Evolutionary conservation across 2,113 vertebrate species (phyloP), one percentile per base, ranked within the genome.

Genomic region (Catharus minimus): DNA sequence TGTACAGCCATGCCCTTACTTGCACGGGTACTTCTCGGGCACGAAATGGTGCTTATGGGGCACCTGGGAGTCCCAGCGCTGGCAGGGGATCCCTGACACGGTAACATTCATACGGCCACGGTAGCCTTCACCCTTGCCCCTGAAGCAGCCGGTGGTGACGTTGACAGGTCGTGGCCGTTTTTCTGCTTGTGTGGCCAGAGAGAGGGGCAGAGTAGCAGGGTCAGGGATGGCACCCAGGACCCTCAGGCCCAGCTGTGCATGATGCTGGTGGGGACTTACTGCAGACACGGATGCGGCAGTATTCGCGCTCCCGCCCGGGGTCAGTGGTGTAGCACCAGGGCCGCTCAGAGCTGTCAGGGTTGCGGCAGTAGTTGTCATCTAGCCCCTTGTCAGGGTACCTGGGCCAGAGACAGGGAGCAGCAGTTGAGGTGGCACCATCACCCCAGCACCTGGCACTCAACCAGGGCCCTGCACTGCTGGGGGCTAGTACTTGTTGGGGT

Each of bases 261-360:
- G 47, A 26, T 13, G 6, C 20, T 9, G 4, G 44, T 0, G 2
- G 26, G 33, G 23, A 96, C 98, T 97, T 97, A 99, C 98, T 97
- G 95, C 99, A 99, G 93, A 97, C 89, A 26, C 96, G 97, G 89
- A 99, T 98, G 69, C 90, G 96, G 76, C 99, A 99, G 97, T 95
- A 98, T 85, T 99, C 98, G 18, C 99, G 94, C 96, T 99, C 97
- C 57, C 97, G 86, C 15, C 85, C 23, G 0, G 97, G 96, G 90
- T 99, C 97, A 0, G 97, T 98, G 72, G 99, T 99, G 95, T 99
- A 99, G 95, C 99, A 99, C 99, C 99, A 99, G 65, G 99, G 99
- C 56, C 98, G 96, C 12, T 98, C 98, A 0, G 99, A 99, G 60
- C 98, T 97, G 27, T 99, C 99, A 0, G 99, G 99, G 78, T 99